These are phyloP conservation scores for Apodemia zela DNA, from an alignment of 2,888 invertebrate genomes.

Conservation along the genomic window DNA sequence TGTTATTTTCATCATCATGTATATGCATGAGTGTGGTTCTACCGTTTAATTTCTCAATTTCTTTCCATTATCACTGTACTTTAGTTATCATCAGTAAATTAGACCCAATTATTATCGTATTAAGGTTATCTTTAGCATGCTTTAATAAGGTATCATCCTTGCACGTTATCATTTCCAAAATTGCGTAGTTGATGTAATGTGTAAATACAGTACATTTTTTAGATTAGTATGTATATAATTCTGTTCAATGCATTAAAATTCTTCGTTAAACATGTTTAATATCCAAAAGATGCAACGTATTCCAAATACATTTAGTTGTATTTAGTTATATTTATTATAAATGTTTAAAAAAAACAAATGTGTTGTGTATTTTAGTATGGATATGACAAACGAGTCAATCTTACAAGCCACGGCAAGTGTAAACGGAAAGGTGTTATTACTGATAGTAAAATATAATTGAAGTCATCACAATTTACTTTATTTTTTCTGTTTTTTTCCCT, in stretches of 20 bases:
- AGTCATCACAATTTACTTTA: not conserved
- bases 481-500: not conserved
- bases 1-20: slow-evolving; percentile 45
- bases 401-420: too few relatives aligned
- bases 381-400: too few relatives aligned
- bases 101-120: slow-evolving; percentile 19
- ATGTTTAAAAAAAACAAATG: too few relatives aligned
- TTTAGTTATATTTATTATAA: too few relatives aligned
- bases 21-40: slow-evolving; percentile 77
- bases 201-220: not conserved
- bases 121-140: slow-evolving; percentile 25
- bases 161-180: slow-evolving; percentile 16
- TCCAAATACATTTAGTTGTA: too few relatives aligned
- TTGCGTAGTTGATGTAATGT: not conserved
- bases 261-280: not conserved
- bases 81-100: slow-evolving; percentile 25
- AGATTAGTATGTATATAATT: slow-evolving; percentile 17
- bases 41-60: slow-evolving; percentile 38
- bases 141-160: slow-evolving; percentile 15
- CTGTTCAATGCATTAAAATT: slow-evolving; percentile 26
- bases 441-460: too few relatives aligned
- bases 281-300: too few relatives aligned
- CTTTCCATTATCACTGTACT: slow-evolving; percentile 44
- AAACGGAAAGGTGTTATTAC: too few relatives aligned
- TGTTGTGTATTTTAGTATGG: too few relatives aligned